Evolutionary conservation across 2,888 invertebrate species (phyloP).

Genomic region (Epistrophe eligans): DNA sequence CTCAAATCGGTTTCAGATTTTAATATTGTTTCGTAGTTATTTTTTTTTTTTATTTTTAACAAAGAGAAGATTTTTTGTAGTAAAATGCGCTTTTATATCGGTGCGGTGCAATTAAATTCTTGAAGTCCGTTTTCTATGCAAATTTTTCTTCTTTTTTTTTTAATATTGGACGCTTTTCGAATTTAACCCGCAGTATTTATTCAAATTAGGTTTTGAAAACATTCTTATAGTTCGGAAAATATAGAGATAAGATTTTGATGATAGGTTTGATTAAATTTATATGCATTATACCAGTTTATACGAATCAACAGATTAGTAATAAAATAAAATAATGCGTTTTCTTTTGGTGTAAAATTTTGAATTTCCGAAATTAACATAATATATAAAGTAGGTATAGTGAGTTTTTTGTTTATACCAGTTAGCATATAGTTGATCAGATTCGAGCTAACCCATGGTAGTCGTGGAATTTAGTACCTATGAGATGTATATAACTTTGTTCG

Average conservation of each 20-base stretch:
- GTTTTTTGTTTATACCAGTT: background rate
- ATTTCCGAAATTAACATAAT: too few relatives aligned
- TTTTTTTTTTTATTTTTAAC: background rate
- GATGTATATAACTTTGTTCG: too few relatives aligned
- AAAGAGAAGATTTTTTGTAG: constrained; percentile 35
- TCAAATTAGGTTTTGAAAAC: constrained; percentile 53
- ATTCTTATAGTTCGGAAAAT: background rate
- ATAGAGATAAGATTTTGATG: background rate
- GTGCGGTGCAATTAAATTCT: constrained; percentile 68
- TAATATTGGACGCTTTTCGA: constrained; percentile 55
- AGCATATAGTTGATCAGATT: background rate
- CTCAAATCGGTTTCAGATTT: background rate
- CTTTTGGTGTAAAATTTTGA: too few relatives aligned
- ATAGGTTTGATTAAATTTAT: too few relatives aligned
- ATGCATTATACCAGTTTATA: too few relatives aligned
- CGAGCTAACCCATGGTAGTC: too few relatives aligned
- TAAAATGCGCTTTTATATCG: constrained; percentile 48
- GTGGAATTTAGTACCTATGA: too few relatives aligned
- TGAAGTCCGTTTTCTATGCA: constrained; percentile 74
- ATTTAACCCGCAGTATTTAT: constrained; percentile 71
- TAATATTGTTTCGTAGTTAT: constrained; percentile 28
- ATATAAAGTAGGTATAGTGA: too few relatives aligned
- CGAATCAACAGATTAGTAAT: too few relatives aligned
- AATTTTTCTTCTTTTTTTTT: constrained; percentile 39
- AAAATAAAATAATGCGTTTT: too few relatives aligned